Base-by-base conservation (phyloP, 2,797 vertebrate genomes). In the Lycodopsis pacificus region DNA sequence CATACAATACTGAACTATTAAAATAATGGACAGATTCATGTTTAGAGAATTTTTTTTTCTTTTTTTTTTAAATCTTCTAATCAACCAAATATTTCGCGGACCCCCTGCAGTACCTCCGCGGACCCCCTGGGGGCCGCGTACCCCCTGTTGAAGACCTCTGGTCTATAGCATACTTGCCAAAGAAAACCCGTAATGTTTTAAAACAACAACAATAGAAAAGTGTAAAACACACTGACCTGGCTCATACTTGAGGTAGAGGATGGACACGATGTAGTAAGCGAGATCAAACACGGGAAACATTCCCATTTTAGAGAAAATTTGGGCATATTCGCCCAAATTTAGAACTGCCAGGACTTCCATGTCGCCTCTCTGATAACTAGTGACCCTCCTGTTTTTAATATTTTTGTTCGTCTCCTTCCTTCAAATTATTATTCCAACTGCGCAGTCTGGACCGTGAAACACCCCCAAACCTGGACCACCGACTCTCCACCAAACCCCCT, bases 221-320 rank as follows among this genome's bases (percentile, higher is more conserved):
- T 48, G 27, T 44, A 13, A 58, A 42, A 69, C n/a, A 12, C 44
- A 89, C 96, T 95, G 84, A 99, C 98, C 98, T 92, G 97, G 97
- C 92, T 99, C 97, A 88, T 98, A 98, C 89, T 97, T 98, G 93
- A 99, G 97, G 95, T 99, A 99, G 91, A 99, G 96, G 86, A 99
- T 94, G 84, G 98, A 99, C 83, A 99, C 96, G 88, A 99, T 97
- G 95, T 98, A 99, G 85, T 99, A 99, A 40, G 97, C 97, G 40
- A 98, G 79, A 92, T 99, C 98, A 91, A 99, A 99, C 7, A 98
- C 94, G 0, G 98, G 98, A 94, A 98, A 99, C 90, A 98, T 96
- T 74, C 97, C 96, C 91, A 99, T 94, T 87, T 97, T 95, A 44
- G 98, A 96, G 93, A 99, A 99, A 86, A 95, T 94, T 36, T 95